Conservation (phyloP, 1,140 invertebrate species). For the Cydia strobilella region DNA sequence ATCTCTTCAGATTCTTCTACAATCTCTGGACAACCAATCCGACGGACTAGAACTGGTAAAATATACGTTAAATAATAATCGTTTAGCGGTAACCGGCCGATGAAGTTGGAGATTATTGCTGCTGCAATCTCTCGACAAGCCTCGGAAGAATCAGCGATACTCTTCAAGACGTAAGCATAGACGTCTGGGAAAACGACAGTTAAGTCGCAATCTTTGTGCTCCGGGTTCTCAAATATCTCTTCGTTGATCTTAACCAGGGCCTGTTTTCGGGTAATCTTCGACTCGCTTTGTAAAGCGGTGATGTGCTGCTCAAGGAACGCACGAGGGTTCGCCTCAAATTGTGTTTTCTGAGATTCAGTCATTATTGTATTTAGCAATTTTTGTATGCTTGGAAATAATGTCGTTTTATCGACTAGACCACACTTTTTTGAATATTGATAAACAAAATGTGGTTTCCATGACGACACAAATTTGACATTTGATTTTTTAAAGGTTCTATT, state of each 20-base stretch:
- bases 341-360: conserved; percentile 43
- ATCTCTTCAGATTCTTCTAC: conserved; percentile 94
- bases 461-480: conserved; percentile 39
- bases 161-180: conserved; percentile 71
- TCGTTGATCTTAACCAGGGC: conserved; percentile 64
- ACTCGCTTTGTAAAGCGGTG: conserved; percentile 67
- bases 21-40: conserved; percentile 88
- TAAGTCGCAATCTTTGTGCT: conserved; percentile 60
- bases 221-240: conserved; percentile 66
- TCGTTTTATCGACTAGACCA: conserved; percentile 43
- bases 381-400: neutral
- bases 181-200: conserved; percentile 70
- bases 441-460: conserved; percentile 54
- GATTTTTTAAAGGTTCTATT: neutral
- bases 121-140: conserved; percentile 66
- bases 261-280: conserved; percentile 63
- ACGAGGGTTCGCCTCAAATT: conserved; percentile 57
- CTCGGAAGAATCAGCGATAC: conserved; percentile 71
- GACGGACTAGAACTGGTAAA: conserved; percentile 87
- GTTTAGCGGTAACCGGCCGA: conserved; percentile 70
- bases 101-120: conserved; percentile 66
- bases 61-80: conserved; percentile 88
- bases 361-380: conserved; percentile 40
- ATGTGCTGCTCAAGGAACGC: conserved; percentile 60
- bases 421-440: conserved; percentile 28